Base-by-base conservation (phyloP, 2,797 vertebrate species). In the Helostoma temminkii region DNA sequence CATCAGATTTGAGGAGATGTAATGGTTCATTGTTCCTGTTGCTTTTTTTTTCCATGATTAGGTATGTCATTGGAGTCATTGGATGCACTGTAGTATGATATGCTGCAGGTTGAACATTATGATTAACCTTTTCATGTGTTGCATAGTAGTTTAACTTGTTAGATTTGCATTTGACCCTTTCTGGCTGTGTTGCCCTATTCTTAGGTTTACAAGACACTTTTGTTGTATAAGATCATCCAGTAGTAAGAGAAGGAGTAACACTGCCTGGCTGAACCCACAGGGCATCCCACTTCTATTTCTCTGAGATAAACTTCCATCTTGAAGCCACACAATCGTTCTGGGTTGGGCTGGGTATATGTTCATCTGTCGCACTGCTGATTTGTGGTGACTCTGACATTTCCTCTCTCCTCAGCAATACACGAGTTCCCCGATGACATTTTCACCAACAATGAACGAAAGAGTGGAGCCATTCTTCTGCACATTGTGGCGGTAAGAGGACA, bases 371-470 rank as follows among this genome's bases (percentile, higher is more conserved):
- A 66, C 67, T 30, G 59, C 83, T 76, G 49, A 74, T 76, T 71
- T 81, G 67, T 81, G 60, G 34, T 84, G 73, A 89, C 85, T n/a
- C 9, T 85, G 77, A 86, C 84, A 69, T 88, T 88, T 86, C 58
- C 54, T 90, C 91, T 84, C 86, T 82, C 93, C 92, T 76, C 94
- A 99, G 97, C 96, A 0, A 95, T 99, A 90, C 95, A 93, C 19
- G 97, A 99, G 89, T 99, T 99, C 92, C 97, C 97, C 8, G 59
- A 94, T 6, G 97, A 99, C 92, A 1, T 96, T 81, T 98, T 99
- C 92, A 94, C 93, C 89, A 96, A 94, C 54, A 66, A 89, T 3
- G 96, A 98, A 71, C 89, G 97, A 3, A 95, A 94, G 84, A 93
- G 89, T 9, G 97, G 97, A 61, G 96, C 94, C 11, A 4, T 99